Evolutionary conservation across 2,113 vertebrate genomes (phyloP).

Genomic region (Eretmochelys imbricata): DNA sequence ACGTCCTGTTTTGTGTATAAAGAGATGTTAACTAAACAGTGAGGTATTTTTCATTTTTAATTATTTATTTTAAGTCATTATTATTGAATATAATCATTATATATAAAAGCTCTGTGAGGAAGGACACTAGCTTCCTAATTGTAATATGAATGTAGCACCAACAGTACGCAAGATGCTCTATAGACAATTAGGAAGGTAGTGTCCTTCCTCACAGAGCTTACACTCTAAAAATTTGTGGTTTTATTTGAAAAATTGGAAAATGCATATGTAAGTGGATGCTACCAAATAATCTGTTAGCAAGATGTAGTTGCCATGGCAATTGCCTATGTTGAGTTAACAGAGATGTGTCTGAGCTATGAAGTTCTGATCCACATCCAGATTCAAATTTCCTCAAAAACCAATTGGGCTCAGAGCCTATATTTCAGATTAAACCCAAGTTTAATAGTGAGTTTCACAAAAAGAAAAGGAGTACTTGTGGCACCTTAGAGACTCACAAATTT

Average conservation of each 20-base stretch:
- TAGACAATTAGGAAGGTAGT: neutral
- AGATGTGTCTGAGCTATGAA: neutral
- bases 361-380: neutral
- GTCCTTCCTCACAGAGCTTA: neutral
- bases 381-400: neutral
- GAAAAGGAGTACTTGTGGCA: too few species aligned
- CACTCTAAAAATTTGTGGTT: neutral
- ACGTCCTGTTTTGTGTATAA: neutral
- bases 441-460: neutral
- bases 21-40: conserved; percentile 16
- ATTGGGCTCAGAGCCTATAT: neutral
- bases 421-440: neutral
- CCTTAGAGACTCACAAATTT: too few species aligned
- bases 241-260: neutral
- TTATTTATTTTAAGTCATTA: neutral
- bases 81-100: too few species aligned
- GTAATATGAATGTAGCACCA: neutral
- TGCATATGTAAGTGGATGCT: neutral
- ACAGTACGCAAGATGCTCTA: neutral
- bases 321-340: neutral
- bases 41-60: neutral
- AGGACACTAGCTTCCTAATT: too few species aligned
- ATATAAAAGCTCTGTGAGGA: too few species aligned
- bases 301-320: neutral
- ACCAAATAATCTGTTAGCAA: neutral